Conservation (phyloP, 2,113 vertebrate species). For the Pterocles orientalis region DNA sequence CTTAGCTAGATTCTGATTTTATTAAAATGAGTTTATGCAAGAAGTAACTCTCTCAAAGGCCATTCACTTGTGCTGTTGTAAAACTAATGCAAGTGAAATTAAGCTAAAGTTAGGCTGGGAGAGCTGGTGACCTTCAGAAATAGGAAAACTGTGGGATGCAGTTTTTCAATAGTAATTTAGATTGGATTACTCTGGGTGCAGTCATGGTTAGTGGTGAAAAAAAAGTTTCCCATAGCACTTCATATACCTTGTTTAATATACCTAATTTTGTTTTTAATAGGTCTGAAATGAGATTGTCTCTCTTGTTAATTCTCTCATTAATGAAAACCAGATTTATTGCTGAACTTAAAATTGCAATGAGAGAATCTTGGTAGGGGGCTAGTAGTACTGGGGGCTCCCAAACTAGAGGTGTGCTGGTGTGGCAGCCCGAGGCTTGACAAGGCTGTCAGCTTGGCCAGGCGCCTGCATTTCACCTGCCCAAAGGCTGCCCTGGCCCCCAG, state of each 20-base stretch:
- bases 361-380: background rate
- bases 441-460: no score
- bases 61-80: background rate
- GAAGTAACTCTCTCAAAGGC: background rate
- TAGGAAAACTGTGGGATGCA: background rate
- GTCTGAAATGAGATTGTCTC: constrained; percentile 37
- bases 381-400: background rate
- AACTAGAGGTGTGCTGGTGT: background rate
- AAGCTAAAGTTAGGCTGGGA: background rate
- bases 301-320: constrained; percentile 53
- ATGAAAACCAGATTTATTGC: constrained; percentile 51
- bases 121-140: constrained; percentile 18
- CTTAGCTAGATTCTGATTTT: constrained; percentile 1
- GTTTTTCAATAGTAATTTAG: constrained; percentile 26
- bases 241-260: constrained; percentile 31
- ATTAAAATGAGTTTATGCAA: background rate
- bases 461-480: fast-evolving
- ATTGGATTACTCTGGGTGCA: background rate
- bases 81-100: constrained; percentile 2
- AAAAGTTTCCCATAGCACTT: constrained; percentile 26
- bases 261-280: constrained; percentile 54
- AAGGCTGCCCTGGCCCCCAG: background rate
- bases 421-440: fast-evolving
- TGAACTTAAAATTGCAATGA: constrained; percentile 1
- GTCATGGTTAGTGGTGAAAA: background rate